phyloP scores from a whole-genome alignment of 2,113 vertebrate species.

The Hemiprocne comata region DNA sequence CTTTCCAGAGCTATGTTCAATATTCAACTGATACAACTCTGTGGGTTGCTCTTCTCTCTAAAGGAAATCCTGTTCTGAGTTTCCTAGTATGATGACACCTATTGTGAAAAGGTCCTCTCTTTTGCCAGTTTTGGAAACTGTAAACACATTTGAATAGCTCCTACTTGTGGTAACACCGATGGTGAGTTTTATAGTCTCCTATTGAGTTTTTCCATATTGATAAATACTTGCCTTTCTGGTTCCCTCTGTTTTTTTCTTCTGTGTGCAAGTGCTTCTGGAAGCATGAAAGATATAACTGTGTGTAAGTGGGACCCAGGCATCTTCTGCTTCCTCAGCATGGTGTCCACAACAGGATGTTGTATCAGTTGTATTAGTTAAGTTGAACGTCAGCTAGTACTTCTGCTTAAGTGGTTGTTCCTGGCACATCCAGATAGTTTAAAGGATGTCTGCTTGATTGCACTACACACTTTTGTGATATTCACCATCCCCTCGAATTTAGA shows the following conservation, averaged over 20 bases:
- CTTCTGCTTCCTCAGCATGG: neutral
- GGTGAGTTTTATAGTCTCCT: neutral
- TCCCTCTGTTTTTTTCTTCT: neutral
- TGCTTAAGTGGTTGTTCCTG: neutral
- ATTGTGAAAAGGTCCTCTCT: neutral
- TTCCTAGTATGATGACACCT: neutral
- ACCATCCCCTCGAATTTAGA: neutral
- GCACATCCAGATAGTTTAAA: neutral
- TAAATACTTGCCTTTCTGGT: neutral
- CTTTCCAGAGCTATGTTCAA: neutral
- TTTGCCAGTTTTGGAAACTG: neutral
- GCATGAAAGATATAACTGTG: neutral
- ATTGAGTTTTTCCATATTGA: neutral
- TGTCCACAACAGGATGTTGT: neutral
- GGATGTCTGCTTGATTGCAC: neutral
- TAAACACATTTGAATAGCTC: neutral
- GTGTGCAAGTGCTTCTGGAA: neutral
- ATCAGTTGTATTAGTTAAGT: neutral
- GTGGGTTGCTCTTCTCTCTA: neutral
- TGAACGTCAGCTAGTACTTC: neutral
- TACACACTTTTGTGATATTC: rapidly evolving
- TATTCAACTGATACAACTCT: neutral
- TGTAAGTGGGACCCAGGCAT: neutral
- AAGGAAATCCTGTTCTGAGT: neutral
- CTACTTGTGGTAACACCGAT: neutral